phyloP scores from a whole-genome alignment of 1,140 invertebrate genomes.

The Goniozus legneri region DNA sequence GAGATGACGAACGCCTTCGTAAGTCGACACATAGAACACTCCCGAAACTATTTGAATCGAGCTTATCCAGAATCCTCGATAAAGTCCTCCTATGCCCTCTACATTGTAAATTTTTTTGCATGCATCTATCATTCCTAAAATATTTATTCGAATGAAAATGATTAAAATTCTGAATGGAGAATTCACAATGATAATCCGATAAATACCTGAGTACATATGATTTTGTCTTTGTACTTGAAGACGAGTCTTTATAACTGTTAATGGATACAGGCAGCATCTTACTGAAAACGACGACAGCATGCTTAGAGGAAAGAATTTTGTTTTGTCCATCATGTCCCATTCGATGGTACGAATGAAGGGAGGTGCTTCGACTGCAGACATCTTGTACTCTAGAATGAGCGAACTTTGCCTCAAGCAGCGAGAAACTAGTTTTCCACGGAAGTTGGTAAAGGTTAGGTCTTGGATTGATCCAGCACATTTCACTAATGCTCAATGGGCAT shows the following conservation, averaged over 20 bases:
- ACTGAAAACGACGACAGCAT: conserved; percentile 84
- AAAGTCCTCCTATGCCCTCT: conserved; percentile 87
- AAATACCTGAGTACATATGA: conserved; percentile 78
- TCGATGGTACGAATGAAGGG: conserved; percentile 85
- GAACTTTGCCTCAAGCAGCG: conserved; percentile 8
- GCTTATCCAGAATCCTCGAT: conserved; percentile 94
- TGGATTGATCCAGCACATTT: conserved; percentile 42
- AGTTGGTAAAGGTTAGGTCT: conserved; percentile 9
- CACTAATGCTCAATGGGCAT: conserved; percentile 37
- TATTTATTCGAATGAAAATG: neutral
- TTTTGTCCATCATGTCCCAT: conserved; percentile 98
- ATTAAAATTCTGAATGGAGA: neutral
- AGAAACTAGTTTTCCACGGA: conserved; percentile 14
- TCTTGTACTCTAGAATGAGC: conserved; percentile 21
- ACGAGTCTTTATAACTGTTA: conserved; percentile 95
- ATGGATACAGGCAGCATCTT: conserved; percentile 87
- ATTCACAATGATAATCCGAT: too few species aligned
- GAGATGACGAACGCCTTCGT: conserved; percentile 86
- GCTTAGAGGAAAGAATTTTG: conserved; percentile 87
- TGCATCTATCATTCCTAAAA: conserved; percentile 81
- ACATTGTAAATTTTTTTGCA: conserved; percentile 81
- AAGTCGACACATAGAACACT: conserved; percentile 92
- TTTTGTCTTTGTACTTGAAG: conserved; percentile 85
- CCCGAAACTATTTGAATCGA: conserved; percentile 82
- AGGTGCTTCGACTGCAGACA: conserved; percentile 56